These are phyloP conservation scores for Panzeria rudis DNA, from an alignment of 2,888 invertebrate genomes.

Conservation along the genomic window DNA sequence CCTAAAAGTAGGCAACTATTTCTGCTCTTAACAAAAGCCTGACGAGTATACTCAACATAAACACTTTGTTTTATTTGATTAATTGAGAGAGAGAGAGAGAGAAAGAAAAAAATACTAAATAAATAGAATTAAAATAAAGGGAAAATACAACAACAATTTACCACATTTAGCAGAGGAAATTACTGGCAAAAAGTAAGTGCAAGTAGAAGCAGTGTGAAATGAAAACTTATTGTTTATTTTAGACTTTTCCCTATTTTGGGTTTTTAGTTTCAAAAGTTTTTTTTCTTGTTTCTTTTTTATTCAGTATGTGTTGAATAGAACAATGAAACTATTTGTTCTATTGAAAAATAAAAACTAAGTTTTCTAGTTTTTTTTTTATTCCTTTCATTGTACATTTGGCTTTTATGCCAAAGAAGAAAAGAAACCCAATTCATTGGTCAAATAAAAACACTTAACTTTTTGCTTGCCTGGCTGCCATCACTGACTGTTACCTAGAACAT, in stretches of 20 bases:
- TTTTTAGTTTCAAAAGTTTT: background rate
- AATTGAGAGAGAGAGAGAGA: background rate
- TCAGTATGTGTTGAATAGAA: constrained; percentile 26
- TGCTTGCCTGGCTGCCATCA: constrained; percentile 58
- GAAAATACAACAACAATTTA: no score
- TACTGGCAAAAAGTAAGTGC: no score
- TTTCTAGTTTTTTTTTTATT: constrained; percentile 36
- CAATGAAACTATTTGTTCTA: no score
- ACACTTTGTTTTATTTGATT: constrained; percentile 36
- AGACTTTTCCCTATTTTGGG: constrained; percentile 15
- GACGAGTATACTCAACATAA: constrained; percentile 31
- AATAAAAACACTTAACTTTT: constrained; percentile 65
- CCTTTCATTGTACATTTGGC: constrained; percentile 13
- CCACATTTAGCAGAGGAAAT: no score
- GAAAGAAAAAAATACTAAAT: background rate
- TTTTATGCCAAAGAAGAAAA: constrained; percentile 30
- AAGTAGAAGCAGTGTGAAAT: background rate
- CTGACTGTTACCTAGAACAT: constrained; percentile 50
- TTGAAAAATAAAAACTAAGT: constrained; percentile 49
- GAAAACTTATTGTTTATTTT: constrained; percentile 41
- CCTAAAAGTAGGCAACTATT: constrained; percentile 62
- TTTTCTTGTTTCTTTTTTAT: constrained; percentile 8
- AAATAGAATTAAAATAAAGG: no score
- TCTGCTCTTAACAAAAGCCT: constrained; percentile 31
- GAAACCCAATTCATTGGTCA: constrained; percentile 58